Percentiles rank a stretch among this genome's conserved stretches.
These are phyloP conservation scores for Tympanuchus pallidicinctus DNA, from an alignment of 2,113 vertebrate species.

Conservation along the genomic window DNA sequence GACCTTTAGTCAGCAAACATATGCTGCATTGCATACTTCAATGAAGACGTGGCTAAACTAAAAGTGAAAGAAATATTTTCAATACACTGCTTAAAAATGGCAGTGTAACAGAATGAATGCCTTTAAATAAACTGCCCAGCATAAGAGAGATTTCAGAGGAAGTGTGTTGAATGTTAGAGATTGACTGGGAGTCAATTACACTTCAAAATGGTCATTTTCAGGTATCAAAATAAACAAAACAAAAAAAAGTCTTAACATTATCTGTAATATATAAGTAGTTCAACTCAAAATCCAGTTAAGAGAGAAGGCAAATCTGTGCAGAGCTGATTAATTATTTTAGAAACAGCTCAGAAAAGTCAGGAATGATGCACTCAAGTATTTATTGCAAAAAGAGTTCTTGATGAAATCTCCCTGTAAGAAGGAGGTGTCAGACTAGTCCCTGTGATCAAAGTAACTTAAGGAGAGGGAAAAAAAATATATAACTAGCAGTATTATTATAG, in stretches of 20 bases:
- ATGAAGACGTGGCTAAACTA: neutral
- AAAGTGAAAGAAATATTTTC: neutral
- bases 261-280: neutral
- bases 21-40: neutral
- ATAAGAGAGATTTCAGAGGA: neutral
- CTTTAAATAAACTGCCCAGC: neutral
- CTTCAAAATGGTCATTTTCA: neutral
- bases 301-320: neutral
- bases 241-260: neutral
- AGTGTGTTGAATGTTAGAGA: neutral
- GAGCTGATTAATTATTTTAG: neutral
- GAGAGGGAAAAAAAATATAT: neutral
- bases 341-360: neutral
- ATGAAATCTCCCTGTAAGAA: neutral
- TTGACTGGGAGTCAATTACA: neutral
- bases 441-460: slow-evolving; percentile 40
- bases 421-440: slow-evolving; percentile 17
- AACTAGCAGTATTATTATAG: slow-evolving; percentile 3
- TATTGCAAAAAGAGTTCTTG: neutral
- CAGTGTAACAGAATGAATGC: neutral
- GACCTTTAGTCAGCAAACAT: neutral
- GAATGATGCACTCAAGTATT: neutral
- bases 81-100: neutral
- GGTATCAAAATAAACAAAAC: neutral
- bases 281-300: neutral